Evolutionary conservation across 1,140 invertebrate genomes (phyloP).

Genomic region (Heliothis subflexa): DNA sequence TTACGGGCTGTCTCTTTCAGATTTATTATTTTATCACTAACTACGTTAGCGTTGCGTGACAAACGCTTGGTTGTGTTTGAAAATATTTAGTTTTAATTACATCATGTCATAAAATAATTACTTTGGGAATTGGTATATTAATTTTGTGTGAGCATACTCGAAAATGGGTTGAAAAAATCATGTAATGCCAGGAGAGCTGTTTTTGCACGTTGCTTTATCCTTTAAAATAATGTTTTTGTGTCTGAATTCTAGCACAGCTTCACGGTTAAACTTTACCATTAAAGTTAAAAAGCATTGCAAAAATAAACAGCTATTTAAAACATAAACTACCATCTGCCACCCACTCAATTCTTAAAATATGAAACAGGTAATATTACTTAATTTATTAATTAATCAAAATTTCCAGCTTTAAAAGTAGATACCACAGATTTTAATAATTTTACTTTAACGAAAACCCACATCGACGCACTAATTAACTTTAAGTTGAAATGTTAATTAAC

Average conservation of each 20-base stretch:
- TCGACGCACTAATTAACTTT: not conserved
- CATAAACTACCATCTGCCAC: no score
- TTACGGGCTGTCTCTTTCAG: not conserved
- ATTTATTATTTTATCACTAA: conserved; percentile 14
- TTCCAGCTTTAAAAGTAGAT: not conserved
- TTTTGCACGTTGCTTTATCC: no score
- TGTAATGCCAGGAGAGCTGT: no score
- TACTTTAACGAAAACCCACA: not conserved
- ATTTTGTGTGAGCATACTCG: not conserved
- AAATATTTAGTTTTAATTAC: conserved; percentile 34
- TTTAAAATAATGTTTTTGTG: no score
- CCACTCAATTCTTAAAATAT: no score
- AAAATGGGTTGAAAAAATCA: not conserved
- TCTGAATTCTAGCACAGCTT: no score
- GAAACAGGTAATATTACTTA: not conserved
- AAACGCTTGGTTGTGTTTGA: conserved; percentile 8
- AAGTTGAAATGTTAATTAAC: not conserved
- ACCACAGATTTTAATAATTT: not conserved
- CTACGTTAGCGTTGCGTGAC: conserved; percentile 14
- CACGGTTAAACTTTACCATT: no score
- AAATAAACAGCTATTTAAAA: no score
- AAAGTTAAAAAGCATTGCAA: no score
- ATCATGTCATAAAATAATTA: conserved; percentile 2
- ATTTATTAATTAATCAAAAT: not conserved
- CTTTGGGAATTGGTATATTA: conserved; percentile 14